These are phyloP conservation scores for Galendromus occidentalis DNA, from an alignment of 1,140 invertebrate species.

Conservation along the genomic window DNA sequence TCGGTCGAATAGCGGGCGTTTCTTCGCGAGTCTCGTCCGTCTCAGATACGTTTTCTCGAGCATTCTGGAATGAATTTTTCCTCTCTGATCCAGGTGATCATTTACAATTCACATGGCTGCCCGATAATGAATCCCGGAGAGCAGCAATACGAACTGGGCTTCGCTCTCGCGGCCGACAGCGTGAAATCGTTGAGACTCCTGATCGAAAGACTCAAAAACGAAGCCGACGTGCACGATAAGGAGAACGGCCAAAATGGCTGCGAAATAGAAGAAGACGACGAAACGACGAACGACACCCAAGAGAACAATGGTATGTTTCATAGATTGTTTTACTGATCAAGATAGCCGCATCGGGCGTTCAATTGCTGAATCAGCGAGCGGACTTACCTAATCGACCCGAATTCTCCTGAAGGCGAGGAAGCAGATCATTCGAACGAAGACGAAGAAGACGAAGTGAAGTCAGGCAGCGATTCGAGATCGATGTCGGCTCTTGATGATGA, in stretches of 20 bases:
- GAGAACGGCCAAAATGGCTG: background rate
- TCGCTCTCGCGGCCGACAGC: background rate
- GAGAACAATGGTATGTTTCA: background rate
- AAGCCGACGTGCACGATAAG: background rate
- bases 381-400: too few species aligned
- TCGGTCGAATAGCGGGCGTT: too few species aligned
- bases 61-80: too few species aligned
- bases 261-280: background rate
- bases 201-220: background rate
- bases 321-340: too few species aligned
- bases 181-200: background rate
- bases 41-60: too few species aligned
- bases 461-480: background rate
- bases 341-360: too few species aligned
- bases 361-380: too few species aligned
- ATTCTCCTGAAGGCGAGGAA: background rate
- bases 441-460: background rate
- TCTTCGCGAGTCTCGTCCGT: too few species aligned
- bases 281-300: conserved; percentile 1
- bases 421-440: background rate
- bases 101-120: background rate
- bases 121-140: background rate
- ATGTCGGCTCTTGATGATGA: background rate
- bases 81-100: background rate
- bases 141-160: background rate